Percentiles rank a stretch among this genome's conserved stretches.
phyloP scores from a whole-genome alignment of 2,113 vertebrate genomes.

The Paraplagusia blochii region DNA sequence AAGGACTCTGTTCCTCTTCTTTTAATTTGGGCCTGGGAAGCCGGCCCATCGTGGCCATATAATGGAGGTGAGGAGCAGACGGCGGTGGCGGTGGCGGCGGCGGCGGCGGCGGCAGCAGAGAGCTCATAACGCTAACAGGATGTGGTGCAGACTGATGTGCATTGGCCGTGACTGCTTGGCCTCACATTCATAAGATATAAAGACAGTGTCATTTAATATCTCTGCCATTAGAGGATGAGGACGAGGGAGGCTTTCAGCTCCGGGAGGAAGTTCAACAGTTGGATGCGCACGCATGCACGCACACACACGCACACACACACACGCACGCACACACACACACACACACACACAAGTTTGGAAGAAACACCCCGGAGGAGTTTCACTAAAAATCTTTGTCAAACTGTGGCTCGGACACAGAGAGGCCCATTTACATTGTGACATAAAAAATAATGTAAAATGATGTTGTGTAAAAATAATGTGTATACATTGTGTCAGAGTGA shows the following conservation, averaged over 20 bases:
- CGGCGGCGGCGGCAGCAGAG: constrained; percentile 33
- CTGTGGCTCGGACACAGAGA: too few relatives aligned
- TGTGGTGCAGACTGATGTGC: constrained; percentile 61
- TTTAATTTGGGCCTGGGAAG: constrained; percentile 65
- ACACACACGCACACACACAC: too few relatives aligned
- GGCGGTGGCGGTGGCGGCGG: too few relatives aligned
- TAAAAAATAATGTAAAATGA: too few relatives aligned
- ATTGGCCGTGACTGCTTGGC: constrained; percentile 53
- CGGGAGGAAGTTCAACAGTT: neutral
- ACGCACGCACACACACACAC: too few relatives aligned
- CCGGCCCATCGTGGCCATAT: constrained; percentile 53
- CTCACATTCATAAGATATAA: constrained; percentile 67
- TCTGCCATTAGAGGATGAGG: constrained; percentile 61
- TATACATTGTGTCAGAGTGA: too few relatives aligned
- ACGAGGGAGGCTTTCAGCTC: constrained; percentile 7
- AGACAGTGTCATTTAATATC: constrained; percentile 55
- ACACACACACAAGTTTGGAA: too few relatives aligned
- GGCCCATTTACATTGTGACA: too few relatives aligned
- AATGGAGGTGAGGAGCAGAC: constrained; percentile 65
- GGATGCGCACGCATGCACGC: too few relatives aligned
- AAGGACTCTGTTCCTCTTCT: constrained; percentile 61
- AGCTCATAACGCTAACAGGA: constrained; percentile 66
- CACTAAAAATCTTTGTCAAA: too few relatives aligned
- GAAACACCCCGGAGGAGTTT: too few relatives aligned
- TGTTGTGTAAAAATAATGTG: too few relatives aligned